Evolutionary conservation across 1,140 invertebrate species (phyloP).

Genomic region (Heliconius nattereri): DNA sequence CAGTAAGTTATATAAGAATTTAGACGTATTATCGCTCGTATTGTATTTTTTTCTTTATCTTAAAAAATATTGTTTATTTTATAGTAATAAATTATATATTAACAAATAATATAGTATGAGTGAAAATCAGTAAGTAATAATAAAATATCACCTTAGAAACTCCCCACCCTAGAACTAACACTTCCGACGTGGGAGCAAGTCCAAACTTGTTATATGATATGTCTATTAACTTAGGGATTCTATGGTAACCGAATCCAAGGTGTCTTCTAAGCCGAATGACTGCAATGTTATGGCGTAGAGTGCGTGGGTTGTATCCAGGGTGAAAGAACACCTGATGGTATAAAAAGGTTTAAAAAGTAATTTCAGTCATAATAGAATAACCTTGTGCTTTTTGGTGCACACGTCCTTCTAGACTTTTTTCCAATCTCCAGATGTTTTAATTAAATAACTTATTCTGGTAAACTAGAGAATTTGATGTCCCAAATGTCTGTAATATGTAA

Average conservation of each 20-base stretch:
- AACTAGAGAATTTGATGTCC: no score
- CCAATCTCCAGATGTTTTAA: not conserved
- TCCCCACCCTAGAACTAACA: slow-evolving; percentile 69
- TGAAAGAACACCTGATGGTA: slow-evolving; percentile 67
- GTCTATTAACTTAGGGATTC: slow-evolving; percentile 59
- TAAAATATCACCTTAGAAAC: slow-evolving; percentile 58
- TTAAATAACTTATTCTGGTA: not conserved
- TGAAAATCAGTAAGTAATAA: not conserved
- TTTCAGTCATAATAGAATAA: no score
- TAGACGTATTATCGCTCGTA: no score
- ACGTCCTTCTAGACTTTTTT: no score
- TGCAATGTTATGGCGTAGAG: slow-evolving; percentile 63
- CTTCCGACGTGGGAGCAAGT: slow-evolving; percentile 56
- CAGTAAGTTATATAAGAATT: no score
- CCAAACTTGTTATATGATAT: slow-evolving; percentile 48
- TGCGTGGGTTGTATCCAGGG: slow-evolving; percentile 62
- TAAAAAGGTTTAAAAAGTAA: not conserved
- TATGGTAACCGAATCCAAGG: slow-evolving; percentile 57
- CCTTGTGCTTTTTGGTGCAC: no score
- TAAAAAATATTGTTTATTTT: no score
- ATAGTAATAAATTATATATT: no score
- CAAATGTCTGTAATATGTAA: no score
- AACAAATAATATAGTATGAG: no score
- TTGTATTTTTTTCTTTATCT: no score
- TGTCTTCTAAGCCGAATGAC: slow-evolving; percentile 58